A percentile compares a stretch with the other conserved stretches of the same genome.
Conservation (phyloP, 2,797 vertebrate species). For the Rousettus madagascariensis region DNA sequence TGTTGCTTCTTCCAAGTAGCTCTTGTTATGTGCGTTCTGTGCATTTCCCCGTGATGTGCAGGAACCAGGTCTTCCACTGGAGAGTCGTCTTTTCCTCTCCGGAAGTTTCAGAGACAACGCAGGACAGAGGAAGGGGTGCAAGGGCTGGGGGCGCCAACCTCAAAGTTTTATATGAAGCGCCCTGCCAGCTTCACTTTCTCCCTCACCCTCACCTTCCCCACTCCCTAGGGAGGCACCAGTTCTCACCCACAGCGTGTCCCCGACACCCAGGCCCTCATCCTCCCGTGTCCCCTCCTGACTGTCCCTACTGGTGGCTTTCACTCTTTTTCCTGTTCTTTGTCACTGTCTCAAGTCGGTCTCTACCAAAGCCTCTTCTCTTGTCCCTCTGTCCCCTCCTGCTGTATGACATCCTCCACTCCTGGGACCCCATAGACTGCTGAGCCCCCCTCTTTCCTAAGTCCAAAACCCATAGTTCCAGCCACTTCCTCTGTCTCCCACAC, state of each 20-base stretch:
- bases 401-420: not conserved
- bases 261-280: accelerated
- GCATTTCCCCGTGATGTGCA: not conserved
- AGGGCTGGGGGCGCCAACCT: not conserved
- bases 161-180: not conserved
- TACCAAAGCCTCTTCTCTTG: not conserved
- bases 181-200: not conserved
- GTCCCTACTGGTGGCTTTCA: not conserved
- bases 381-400: not conserved
- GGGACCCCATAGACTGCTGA: not conserved
- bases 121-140: not conserved
- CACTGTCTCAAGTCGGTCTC: not conserved
- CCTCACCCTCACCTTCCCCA: not conserved
- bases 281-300: not conserved
- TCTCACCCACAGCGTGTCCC: not conserved
- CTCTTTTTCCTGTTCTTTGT: not conserved
- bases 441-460: not conserved
- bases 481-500: not conserved
- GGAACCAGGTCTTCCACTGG: not conserved
- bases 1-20: not conserved
- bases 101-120: not conserved
- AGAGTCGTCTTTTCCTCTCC: not conserved
- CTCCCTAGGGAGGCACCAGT: not conserved
- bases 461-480: not conserved
- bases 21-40: not conserved